Evolutionary conservation across 1,140 invertebrate species (phyloP), one percentile per base, ranked within the genome.

Genomic region (Rhyzopertha dominica): DNA sequence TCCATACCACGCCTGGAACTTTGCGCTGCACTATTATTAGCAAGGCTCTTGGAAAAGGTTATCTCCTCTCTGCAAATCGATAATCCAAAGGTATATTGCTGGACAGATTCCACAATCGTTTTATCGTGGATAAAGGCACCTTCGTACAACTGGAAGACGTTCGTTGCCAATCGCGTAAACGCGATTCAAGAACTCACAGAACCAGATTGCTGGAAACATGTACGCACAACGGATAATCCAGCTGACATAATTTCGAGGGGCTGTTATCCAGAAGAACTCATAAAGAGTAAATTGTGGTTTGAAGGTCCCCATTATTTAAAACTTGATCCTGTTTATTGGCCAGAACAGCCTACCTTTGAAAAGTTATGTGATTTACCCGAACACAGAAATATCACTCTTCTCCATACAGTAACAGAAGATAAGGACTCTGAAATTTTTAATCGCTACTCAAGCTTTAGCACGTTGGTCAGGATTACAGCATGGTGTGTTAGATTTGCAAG

Each of bases 1-100:
- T 63, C 67, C n/a, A 59, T 77, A 18, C 73, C 75, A 4, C 8
- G 51, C 26, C 43, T 74, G 18, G 74, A 75, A 58, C 49, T 75
- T 1, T 66, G 57, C 26, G 72, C 51, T n/a, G 67, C 69, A 2
- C 16, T 61, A 18, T 26, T 72, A 14, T 49, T 62, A 2, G 52
- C 57, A 20, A 16, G 46, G 23, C 34, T 56, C 4, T 23, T 26
- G 29, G 38, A 16, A 16, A 53, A 36, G 29, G 49, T 41, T 7
- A 34, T 35, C 22, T 20, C 37, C n/a, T n/a, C 42, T 35, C 23
- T 41, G 34, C 25, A 39, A 28, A 20, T 30, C n/a, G 18, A 23
- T 16, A 18, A 20, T 29, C 22, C 32, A 26, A 31, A 19, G n/a
- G 25, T 8, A 14, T 19, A 39, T 36, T 47, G 40, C 14, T 58